Conservation (phyloP, 1,140 invertebrate species). For the Cylas formicarius region DNA sequence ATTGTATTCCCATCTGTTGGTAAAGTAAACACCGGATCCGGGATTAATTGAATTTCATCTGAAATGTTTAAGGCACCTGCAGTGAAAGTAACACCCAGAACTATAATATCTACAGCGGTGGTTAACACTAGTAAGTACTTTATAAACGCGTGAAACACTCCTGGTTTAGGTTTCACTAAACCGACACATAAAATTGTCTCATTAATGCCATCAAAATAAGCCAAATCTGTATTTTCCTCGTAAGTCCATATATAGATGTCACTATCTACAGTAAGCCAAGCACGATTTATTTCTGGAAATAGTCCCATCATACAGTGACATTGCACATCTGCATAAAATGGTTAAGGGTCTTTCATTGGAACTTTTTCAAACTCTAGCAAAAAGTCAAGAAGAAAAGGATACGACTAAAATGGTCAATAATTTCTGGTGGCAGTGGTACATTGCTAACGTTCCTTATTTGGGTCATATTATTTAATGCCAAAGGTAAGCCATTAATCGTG, state of each 20-base stretch:
- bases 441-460: conserved; percentile 76
- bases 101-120: conserved; percentile 87
- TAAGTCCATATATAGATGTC: conserved; percentile 97
- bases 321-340: conserved; percentile 65
- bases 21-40: conserved; percentile 87
- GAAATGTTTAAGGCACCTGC: conserved; percentile 19
- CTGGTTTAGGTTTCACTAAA: conserved; percentile 75
- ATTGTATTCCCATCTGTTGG: conserved; percentile 88
- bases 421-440: conserved; percentile 82
- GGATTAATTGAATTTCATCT: conserved; percentile 86
- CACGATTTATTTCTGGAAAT: conserved; percentile 90
- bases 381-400: conserved; percentile 53
- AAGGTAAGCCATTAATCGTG: conserved; percentile 56
- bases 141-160: conserved; percentile 86
- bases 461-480: conserved; percentile 60
- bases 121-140: conserved; percentile 85
- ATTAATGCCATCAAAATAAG: conserved; percentile 87
- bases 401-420: conserved; percentile 90
- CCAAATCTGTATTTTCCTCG: conserved; percentile 82
- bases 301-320: conserved; percentile 93
- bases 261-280: conserved; percentile 96
- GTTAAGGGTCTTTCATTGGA: conserved; percentile 24
- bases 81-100: conserved; percentile 64
- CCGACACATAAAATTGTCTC: conserved; percentile 86
- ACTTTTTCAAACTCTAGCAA: background rate